Base-by-base conservation (phyloP, 2,888 invertebrate genomes). In the Laothoe populi region DNA sequence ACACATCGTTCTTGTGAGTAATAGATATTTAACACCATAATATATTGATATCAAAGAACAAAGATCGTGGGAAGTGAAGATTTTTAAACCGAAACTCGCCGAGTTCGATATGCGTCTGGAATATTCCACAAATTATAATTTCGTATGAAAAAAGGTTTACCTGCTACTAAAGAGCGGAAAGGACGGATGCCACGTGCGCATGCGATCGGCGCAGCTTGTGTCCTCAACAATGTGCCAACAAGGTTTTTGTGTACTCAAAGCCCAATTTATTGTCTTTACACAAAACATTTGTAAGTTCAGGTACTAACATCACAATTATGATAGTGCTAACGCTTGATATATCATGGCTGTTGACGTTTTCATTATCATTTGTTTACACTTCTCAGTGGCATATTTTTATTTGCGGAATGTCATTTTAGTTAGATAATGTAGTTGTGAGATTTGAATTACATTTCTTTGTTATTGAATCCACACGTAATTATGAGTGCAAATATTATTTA, bases 101-200 rank as follows among this genome's bases (percentile, higher is more conserved):
- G 59, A 64, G 78, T 77, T 78, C 79, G 76, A 82, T 82, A 78
- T 74, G 69, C 75, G 77, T 70, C 82, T 80, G 78, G 87, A 87
- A 86, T 84, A 84, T 87, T 86, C 87, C 75, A 80, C 73, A 78
- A 79, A 78, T 82, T 80, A 77, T 81, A 83, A 83, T 84, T 83
- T 78, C 71, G 70, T 63, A 66, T 63, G 74, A 82, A 90, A 90
- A 91, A 92, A 88, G 84, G 72, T 71, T 82, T 92, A 92, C 92
- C 92, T 92, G 92, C 87, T 73, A 76, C 77, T 82, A 82, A 84
- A 84, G 83, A 86, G 87, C 91, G 90, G 92, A 87, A 90, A 89
- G 89, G 82, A 73, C 82, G 81, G 74, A 79, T 92, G 92, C 92
- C 92, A 92, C 92, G 92, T 92, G 92, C 92, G 90, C 70, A 72